Conservation (phyloP, 2,888 invertebrate genomes). For the Lochmaea crataegi region DNA sequence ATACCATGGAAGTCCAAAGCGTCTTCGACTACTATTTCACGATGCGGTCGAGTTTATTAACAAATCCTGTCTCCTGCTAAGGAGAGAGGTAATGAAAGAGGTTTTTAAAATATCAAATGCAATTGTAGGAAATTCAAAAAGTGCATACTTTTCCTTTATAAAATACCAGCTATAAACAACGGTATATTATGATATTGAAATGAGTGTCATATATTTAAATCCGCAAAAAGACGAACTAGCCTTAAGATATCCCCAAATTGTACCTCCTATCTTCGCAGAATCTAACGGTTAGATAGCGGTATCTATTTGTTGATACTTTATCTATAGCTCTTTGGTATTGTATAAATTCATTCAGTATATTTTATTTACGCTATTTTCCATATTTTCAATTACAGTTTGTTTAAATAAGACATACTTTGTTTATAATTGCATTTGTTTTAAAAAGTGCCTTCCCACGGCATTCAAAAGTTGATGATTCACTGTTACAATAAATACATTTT, state of each 20-base stretch:
- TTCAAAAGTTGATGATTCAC: constrained; percentile 25
- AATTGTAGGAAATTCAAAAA: no score
- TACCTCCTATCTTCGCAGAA: constrained; percentile 15
- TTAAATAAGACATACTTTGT: constrained; percentile 9
- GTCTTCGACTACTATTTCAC: no score
- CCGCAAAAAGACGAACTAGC: background rate
- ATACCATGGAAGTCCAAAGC: no score
- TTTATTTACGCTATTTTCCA: constrained; percentile 2
- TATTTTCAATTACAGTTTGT: background rate
- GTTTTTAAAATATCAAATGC: no score
- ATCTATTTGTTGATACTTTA: background rate
- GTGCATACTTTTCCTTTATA: no score
- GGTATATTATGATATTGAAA: no score
- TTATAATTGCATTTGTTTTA: constrained; percentile 19
- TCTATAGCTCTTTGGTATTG: background rate
- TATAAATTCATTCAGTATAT: constrained; percentile 3
- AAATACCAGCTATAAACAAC: no score
- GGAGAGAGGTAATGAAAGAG: no score
- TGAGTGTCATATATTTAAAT: background rate
- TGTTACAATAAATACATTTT: constrained; percentile 25
- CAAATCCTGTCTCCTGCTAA: no score
- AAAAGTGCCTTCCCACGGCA: constrained; percentile 25
- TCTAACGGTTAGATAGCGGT: constrained; percentile 17
- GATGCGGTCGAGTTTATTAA: no score
- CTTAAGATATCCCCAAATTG: constrained; percentile 19